Evolutionary conservation across 2,888 invertebrate species (phyloP), one percentile per base, ranked within the genome.

Genomic region (Eupithecia pulchellata): DNA sequence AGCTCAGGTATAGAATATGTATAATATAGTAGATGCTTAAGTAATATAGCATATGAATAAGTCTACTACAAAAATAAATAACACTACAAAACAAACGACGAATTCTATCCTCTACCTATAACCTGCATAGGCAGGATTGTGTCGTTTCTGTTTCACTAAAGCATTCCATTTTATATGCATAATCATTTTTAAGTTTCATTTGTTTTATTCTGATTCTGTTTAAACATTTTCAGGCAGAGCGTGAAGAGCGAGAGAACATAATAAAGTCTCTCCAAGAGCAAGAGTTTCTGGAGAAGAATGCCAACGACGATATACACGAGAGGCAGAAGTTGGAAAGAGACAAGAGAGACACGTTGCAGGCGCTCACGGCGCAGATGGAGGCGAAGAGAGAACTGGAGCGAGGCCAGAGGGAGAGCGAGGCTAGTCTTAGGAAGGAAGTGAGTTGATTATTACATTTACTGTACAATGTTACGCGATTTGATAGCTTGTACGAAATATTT

Each of bases 211-310:
- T 0, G 30, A 32, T n/a, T 17, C 5, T 60, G 2, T 20, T 52
- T 29, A 64, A 20, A n/a, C n/a, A 25, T 29, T 78, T 78, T 0
- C 81, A 93, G 93, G 89, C 85, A 0, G 83, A 75, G 0, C 82
- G 82, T 0, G 79, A 77, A 71, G 93, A 95, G 72, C 87, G 95
- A 4, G 87, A 88, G 20, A 86, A 94, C 74, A 82, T 94, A 8
- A 90, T 95, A 47, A 90, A 88, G 68, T 82, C 88, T 5, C 86
- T 95, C 0, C 90, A 93, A 82, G 92, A 95, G 72, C 94, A 95
- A 79, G 95, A 95, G 77, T 83, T 83, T 14, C 77, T 94, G 25
- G 95, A 95, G 82, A 93, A 89, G 73, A 83, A 90, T n/a, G 84
- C 89, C 0, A 86, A 90, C 64, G 89, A 91, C 13, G 91, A 94